A percentile compares a stretch with the other conserved stretches of the same genome.
Conservation (phyloP, 1,140 invertebrate species). For the Drosophila trapezifrons region DNA sequence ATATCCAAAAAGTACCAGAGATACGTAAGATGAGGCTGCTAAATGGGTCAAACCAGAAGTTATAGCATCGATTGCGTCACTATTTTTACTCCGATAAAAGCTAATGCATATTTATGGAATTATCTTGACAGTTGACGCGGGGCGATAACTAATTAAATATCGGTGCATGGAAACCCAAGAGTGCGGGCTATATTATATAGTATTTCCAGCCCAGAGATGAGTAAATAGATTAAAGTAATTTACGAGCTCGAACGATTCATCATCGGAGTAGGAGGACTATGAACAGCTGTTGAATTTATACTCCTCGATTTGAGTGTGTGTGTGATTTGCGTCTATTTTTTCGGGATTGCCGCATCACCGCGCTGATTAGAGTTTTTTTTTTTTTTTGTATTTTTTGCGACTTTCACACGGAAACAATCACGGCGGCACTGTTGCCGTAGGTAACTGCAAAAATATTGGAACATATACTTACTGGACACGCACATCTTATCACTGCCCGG, state of each 20-base stretch:
- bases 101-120: constrained; percentile 27
- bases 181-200: neutral
- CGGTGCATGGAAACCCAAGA: constrained; percentile 14
- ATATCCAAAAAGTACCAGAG: constrained; percentile 4
- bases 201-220: neutral
- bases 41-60: neutral
- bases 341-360: constrained; percentile 23
- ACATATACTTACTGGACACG: constrained; percentile 21
- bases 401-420: constrained; percentile 29
- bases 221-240: constrained; percentile 11
- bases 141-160: constrained; percentile 39
- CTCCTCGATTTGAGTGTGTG: neutral
- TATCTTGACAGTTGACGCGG: constrained; percentile 27
- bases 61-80: constrained; percentile 28
- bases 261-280: neutral
- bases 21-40: constrained; percentile 2
- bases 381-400: neutral
- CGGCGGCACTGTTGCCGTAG: constrained; percentile 40
- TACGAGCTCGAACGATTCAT: constrained; percentile 12
- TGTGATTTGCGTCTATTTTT: constrained; percentile 7
- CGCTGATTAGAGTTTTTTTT: constrained; percentile 17
- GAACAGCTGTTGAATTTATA: constrained; percentile 12
- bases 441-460: constrained; percentile 32
- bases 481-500: constrained; percentile 59
- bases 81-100: constrained; percentile 7